A percentile compares a stretch with the other conserved stretches of the same genome.
Evolutionary conservation across 1,140 invertebrate genomes (phyloP).

Genomic region (Apis dorsata): DNA sequence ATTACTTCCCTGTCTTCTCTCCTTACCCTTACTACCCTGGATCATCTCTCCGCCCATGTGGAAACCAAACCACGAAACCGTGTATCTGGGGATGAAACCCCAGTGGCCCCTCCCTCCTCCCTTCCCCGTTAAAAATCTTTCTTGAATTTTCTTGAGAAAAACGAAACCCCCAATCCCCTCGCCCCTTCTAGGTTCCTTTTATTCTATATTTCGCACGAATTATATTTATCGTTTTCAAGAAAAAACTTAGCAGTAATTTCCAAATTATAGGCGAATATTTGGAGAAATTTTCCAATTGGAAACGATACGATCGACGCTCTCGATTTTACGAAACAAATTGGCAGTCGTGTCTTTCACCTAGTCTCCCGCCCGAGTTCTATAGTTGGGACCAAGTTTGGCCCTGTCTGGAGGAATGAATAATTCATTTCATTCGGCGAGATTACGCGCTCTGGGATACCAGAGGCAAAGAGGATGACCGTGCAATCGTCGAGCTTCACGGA

Average conservation of each 20-base stretch:
- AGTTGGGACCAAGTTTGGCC: conserved; percentile 53
- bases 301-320: conserved; percentile 7
- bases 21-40: not conserved
- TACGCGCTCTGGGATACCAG: conserved; percentile 33
- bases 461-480: not conserved
- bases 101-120: not conserved
- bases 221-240: too few relatives aligned
- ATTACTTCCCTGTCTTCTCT: not conserved
- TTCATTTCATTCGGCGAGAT: conserved; percentile 75
- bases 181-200: too few relatives aligned
- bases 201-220: not conserved
- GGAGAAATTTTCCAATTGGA: not conserved
- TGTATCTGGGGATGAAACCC: not conserved
- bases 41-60: conserved; percentile 13
- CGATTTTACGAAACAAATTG: conserved; percentile 73
- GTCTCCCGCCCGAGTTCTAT: not conserved
- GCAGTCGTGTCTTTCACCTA: conserved; percentile 43
- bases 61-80: conserved; percentile 8
- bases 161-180: not conserved
- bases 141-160: conserved; percentile 1
- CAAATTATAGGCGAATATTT: too few relatives aligned
- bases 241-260: too few relatives aligned
- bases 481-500: conserved; percentile 29
- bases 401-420: conserved; percentile 71
- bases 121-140: conserved; percentile 18